Base-by-base conservation (phyloP, 2,113 vertebrate genomes). In the Gopherus flavomarginatus region DNA sequence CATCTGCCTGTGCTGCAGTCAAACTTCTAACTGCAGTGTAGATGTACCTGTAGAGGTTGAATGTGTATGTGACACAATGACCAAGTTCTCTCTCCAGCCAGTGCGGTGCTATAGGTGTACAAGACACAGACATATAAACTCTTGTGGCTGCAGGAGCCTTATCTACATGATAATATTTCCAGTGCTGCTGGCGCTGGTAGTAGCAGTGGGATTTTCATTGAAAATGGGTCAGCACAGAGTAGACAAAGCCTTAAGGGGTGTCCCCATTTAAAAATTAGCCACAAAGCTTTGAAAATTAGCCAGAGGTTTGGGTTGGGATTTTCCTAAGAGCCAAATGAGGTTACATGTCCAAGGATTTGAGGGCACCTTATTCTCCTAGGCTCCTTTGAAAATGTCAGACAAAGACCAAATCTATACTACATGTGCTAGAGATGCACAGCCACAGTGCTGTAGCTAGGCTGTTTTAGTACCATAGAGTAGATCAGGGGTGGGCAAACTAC, bases 281-380 rank as follows among this genome's bases (percentile, higher is more conserved):
- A 5, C 72, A 54, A 62, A 22, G 77, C 53, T 85, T 86, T 72
- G 26, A 91, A 87, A 91, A 91, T 35, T 9, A 81, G 22, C 88
- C 79, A 57, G 47, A 75, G 72, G 22, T 24, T 75, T 42, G 38
- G 22, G 21, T 26, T 38, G 53, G 47, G 87, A n/a, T 6, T 38
- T 88, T 87, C 69, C 1, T 77, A 22, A 19, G 5, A 93, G 47
- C 86, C 16, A 44, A 44, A 85, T 56, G n/a, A 27, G 53, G 53
- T 78, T 81, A 10, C 31, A 3, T 14, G 35, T 92, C 4, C 44
- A 54, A 75, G 56, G 50, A 12, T 91, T 95, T 78, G 35, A 8
- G 19, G 19, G 77, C 86, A 27, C 29, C 89, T 77, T 88, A 10
- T 86, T 93, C 91, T 62, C 35, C 72, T 88, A 35, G 35, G 0